Evolutionary conservation across 2,113 vertebrate species (phyloP), one percentile per base, ranked within the genome.

Genomic region (Alethe diademata): DNA sequence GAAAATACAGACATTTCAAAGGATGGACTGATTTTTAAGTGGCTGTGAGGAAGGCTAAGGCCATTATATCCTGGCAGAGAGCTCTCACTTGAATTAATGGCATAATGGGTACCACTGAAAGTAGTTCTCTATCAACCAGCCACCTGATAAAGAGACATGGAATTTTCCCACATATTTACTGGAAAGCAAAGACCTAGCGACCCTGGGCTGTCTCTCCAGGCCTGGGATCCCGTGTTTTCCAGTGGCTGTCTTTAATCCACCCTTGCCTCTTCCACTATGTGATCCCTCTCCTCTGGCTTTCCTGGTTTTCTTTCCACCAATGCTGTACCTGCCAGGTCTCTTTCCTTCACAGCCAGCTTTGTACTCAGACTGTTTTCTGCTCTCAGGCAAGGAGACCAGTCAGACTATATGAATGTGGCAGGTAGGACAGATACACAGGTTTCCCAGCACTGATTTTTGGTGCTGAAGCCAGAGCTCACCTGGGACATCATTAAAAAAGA

Each of bases 331-430:
- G 19, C n/a, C 26, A 38, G 16, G 5, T 67, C 15, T 60, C 40
- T 36, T 72, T 43, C 22, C 40, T 76, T 78, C 31, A 6, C 9
- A 43, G 19, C 79, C 53, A 73, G 45, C 58, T 69, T 88, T 72
- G 35, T 43, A 22, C 36, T 76, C 0, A 0, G 31, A 31, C 24
- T 4, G 0, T 56, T 79, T 69, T 72, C 29, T 69, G 53, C 79
- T 71, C 35, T 79, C 0, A 0, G 71, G 13, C 53, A 54, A 56
- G 58, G 47, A 78, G 5, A 56, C 23, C 23, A 11, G 48, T 35
- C 56, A 62, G 50, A 36, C 28, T 28, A 33, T n/a, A 31, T 9
- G 35, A 43, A 57, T 69, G 19, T 12, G 28, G 48, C 15, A 48
- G 8, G 12, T 35, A 36, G 47, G 66, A 78, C 70, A 90, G 58